phyloP scores from a whole-genome alignment of 2,113 vertebrate genomes.

The Crotalus horridus region DNA sequence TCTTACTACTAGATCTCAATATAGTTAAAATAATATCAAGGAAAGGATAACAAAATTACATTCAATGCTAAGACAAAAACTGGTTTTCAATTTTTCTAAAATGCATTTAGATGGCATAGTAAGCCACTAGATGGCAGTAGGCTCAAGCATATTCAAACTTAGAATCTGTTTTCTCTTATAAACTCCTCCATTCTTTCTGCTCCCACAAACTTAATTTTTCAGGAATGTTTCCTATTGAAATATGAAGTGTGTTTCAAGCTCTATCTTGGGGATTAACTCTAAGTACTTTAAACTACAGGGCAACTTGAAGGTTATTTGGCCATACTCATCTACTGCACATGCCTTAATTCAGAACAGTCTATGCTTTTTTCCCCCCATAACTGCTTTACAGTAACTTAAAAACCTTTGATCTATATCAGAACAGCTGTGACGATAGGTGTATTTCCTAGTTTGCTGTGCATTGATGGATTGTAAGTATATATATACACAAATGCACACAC shows the following conservation, averaged over 20 bases:
- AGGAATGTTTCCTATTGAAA: not conserved
- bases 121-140: conserved; percentile 68
- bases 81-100: not conserved
- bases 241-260: not conserved
- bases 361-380: not conserved
- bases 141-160: conserved; percentile 3
- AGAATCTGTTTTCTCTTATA: not conserved
- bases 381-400: not conserved
- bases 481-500: not conserved
- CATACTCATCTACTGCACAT: not conserved
- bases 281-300: not conserved
- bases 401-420: not conserved
- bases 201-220: not conserved
- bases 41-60: conserved; percentile 11
- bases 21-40: conserved; percentile 21
- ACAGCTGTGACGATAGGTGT: not conserved
- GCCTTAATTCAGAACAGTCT: not conserved
- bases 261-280: not conserved
- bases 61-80: conserved; percentile 45
- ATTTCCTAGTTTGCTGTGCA: not conserved
- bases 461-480: not conserved
- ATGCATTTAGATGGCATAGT: accelerated
- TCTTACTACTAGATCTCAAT: not conserved
- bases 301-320: not conserved
- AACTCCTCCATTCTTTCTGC: not conserved